These are phyloP conservation scores for Megalops atlanticus DNA, from an alignment of 2,113 vertebrate genomes.

Conservation along the genomic window DNA sequence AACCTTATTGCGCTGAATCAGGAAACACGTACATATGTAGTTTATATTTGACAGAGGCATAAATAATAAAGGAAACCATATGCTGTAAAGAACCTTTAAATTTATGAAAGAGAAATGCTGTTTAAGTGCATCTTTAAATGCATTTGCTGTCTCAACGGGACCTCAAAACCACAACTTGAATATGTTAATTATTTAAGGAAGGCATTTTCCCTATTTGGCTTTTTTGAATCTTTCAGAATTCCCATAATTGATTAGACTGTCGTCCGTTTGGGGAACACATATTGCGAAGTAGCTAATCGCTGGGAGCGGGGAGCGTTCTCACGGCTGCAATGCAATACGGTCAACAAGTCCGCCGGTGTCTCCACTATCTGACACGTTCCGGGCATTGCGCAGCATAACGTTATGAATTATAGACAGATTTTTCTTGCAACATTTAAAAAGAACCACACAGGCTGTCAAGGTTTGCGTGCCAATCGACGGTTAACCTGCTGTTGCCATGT, in stretches of 20 bases:
- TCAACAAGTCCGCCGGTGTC: background rate
- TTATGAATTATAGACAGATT: background rate
- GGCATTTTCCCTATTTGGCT: background rate
- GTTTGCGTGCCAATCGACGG: no score
- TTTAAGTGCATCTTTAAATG: constrained; percentile 9
- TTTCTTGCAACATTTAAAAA: background rate
- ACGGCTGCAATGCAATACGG: background rate
- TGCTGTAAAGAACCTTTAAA: background rate
- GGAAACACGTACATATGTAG: background rate
- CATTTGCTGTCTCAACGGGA: background rate
- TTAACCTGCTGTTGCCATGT: no score
- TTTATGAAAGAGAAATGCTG: background rate
- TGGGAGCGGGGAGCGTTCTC: constrained; percentile 6
- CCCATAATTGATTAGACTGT: constrained; percentile 25
- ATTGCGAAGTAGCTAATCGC: constrained; percentile 16
- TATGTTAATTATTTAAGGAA: constrained; percentile 15
- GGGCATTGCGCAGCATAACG: background rate
- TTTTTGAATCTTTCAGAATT: constrained; percentile 25
- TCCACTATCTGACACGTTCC: background rate
- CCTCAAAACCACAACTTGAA: background rate
- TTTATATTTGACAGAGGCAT: background rate
- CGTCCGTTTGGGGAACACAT: constrained; percentile 21
- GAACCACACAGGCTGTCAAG: background rate
- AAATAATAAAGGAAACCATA: background rate
- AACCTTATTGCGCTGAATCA: no score